phyloP scores from a whole-genome alignment of 1,140 invertebrate genomes.

The Lepidurus apus region DNA sequence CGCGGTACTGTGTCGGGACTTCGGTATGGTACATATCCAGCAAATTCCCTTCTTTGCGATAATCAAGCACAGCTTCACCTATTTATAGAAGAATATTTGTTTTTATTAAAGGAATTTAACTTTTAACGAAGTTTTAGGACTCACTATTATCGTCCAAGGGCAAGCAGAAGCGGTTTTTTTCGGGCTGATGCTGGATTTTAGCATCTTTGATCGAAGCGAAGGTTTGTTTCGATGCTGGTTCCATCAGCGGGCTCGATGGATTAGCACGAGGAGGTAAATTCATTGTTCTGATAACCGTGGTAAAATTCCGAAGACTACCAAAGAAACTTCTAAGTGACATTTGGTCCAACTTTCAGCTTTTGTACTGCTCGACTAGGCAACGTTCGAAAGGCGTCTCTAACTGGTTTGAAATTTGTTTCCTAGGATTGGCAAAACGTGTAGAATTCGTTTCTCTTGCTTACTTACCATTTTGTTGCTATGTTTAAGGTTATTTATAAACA shows the following conservation, averaged over 20 bases:
- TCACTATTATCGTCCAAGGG: conserved; percentile 15
- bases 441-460: too few species aligned
- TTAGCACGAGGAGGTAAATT: not conserved
- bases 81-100: not conserved
- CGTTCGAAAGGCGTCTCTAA: too few species aligned
- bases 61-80: conserved; percentile 28
- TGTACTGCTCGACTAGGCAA: too few species aligned
- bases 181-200: conserved; percentile 22
- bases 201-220: conserved; percentile 10
- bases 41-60: conserved; percentile 42
- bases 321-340: conserved; percentile 2
- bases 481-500: too few species aligned
- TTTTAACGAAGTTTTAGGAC: not conserved
- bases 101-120: not conserved
- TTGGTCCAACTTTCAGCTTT: not conserved
- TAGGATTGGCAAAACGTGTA: too few species aligned
- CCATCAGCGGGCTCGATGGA: not conserved
- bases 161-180: conserved; percentile 20
- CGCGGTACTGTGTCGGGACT: conserved; percentile 55
- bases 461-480: too few species aligned
- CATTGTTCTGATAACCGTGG: not conserved
- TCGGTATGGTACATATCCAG: conserved; percentile 54
- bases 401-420: too few species aligned
- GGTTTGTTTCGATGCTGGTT: not conserved
- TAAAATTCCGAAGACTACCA: not conserved